A percentile compares a stretch with the other conserved stretches of the same genome.
These are phyloP conservation scores for Antheraea mylitta DNA, from an alignment of 1,140 invertebrate genomes.

Conservation along the genomic window DNA sequence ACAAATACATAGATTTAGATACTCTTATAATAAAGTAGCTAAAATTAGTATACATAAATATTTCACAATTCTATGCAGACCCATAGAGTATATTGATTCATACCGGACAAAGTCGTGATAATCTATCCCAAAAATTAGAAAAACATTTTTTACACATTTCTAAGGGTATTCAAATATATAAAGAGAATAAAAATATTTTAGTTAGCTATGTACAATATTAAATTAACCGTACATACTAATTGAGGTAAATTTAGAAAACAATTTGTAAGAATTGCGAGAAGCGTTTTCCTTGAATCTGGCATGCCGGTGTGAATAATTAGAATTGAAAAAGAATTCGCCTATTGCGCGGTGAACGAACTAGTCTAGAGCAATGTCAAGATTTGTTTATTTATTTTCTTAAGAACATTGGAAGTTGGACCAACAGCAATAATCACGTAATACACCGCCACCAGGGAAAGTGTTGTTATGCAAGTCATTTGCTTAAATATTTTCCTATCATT, in stretches of 20 bases:
- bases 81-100: too few species aligned
- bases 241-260: not conserved
- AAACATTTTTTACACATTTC: too few species aligned
- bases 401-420: conserved; percentile 34
- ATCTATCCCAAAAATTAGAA: too few species aligned
- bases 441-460: conserved; percentile 59
- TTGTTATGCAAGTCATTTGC: conserved; percentile 39
- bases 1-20: too few species aligned
- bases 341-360: conserved; percentile 51
- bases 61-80: too few species aligned
- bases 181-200: too few species aligned
- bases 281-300: conserved; percentile 12
- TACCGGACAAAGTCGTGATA: too few species aligned
- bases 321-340: conserved; percentile 43
- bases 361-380: conserved; percentile 27
- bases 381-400: conserved; percentile 45
- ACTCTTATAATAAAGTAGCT: too few species aligned
- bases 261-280: not conserved
- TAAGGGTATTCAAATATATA: too few species aligned
- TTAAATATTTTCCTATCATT: not conserved
- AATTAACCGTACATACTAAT: not conserved
- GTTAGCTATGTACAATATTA: too few species aligned
- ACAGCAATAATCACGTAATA: conserved; percentile 59
- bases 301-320: conserved; percentile 43
- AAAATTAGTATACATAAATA: too few species aligned